These are phyloP conservation scores for Heliconius cydno DNA, from an alignment of 2,888 invertebrate species.

Conservation along the genomic window DNA sequence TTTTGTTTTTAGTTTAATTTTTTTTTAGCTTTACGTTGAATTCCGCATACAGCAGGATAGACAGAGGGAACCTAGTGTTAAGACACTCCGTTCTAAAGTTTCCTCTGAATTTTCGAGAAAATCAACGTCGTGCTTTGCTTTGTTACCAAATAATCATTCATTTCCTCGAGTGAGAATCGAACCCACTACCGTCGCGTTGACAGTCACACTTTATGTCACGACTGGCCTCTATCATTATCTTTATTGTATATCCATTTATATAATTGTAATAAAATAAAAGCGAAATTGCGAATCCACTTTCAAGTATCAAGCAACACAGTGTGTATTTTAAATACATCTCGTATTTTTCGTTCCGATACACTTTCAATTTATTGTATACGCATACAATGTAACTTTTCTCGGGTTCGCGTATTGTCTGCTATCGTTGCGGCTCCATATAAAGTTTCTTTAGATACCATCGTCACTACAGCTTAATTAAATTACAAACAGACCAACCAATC, in stretches of 20 bases:
- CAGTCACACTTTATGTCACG: too few species aligned
- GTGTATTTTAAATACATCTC: not conserved
- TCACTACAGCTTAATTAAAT: slow-evolving; percentile 52
- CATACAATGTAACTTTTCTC: slow-evolving; percentile 47
- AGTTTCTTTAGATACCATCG: slow-evolving; percentile 51
- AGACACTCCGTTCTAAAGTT: too few species aligned
- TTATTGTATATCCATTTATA: not conserved
- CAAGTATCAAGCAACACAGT: slow-evolving; percentile 3
- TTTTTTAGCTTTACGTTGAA: too few species aligned
- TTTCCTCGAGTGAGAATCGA: too few species aligned
- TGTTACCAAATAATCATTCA: too few species aligned
- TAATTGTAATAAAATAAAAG: slow-evolving; percentile 11
- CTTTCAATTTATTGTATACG: slow-evolving; percentile 26
- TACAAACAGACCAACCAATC: slow-evolving; percentile 47
- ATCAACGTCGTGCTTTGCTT: too few species aligned
- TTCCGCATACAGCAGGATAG: too few species aligned
- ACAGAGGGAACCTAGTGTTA: too few species aligned
- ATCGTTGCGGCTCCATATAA: slow-evolving; percentile 50
- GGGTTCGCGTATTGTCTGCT: slow-evolving; percentile 46
- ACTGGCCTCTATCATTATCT: too few species aligned
- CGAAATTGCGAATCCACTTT: not conserved
- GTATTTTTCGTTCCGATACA: slow-evolving; percentile 9
- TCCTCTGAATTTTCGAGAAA: too few species aligned
- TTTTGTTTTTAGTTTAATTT: not conserved
- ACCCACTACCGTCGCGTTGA: too few species aligned